Evolutionary conservation across 1,140 invertebrate species (phyloP).

Genomic region (Drosophila cardini): DNA sequence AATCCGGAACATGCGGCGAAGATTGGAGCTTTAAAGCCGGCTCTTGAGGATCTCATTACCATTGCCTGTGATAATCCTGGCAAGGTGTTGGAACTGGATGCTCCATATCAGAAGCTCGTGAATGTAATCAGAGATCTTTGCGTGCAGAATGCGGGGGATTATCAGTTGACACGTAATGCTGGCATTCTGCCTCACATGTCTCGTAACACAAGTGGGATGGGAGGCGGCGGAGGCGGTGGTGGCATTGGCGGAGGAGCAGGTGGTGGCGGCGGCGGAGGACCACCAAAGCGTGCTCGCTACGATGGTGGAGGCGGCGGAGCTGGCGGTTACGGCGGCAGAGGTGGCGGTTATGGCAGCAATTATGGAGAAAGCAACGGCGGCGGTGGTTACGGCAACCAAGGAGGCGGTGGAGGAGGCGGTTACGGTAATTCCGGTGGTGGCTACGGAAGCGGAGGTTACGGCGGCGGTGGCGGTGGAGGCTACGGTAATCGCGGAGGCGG

Average conservation of each 20-base stretch:
- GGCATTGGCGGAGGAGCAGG: conserved; percentile 26
- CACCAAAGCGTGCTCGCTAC: conserved; percentile 55
- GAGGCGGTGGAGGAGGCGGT: conserved; percentile 18
- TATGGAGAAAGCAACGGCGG: conserved; percentile 16
- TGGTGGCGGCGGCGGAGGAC: conserved; percentile 52
- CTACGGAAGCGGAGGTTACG: conserved; percentile 19
- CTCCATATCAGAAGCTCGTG: conserved; percentile 87
- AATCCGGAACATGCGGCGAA: conserved; percentile 90
- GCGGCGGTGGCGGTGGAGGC: conserved; percentile 1
- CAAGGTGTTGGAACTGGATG: conserved; percentile 86
- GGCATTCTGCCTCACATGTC: conserved; percentile 83
- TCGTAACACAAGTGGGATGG: conserved; percentile 30
- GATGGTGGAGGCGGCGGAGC: conserved; percentile 44
- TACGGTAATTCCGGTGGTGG: conserved; percentile 19
- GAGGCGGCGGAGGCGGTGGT: background rate
- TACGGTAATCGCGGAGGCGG: conserved; percentile 15
- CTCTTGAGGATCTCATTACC: conserved; percentile 93
- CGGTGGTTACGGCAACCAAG: conserved; percentile 12
- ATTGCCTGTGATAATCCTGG: conserved; percentile 92
- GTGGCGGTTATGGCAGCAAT: conserved; percentile 29
- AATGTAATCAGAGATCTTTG: conserved; percentile 89
- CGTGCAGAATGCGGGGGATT: conserved; percentile 90
- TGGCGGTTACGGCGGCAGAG: conserved; percentile 58
- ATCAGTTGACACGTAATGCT: conserved; percentile 87
- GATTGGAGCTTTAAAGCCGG: conserved; percentile 94